These are phyloP conservation scores for Gila robusta DNA, from an alignment of 2,797 vertebrate species.

Conservation along the genomic window DNA sequence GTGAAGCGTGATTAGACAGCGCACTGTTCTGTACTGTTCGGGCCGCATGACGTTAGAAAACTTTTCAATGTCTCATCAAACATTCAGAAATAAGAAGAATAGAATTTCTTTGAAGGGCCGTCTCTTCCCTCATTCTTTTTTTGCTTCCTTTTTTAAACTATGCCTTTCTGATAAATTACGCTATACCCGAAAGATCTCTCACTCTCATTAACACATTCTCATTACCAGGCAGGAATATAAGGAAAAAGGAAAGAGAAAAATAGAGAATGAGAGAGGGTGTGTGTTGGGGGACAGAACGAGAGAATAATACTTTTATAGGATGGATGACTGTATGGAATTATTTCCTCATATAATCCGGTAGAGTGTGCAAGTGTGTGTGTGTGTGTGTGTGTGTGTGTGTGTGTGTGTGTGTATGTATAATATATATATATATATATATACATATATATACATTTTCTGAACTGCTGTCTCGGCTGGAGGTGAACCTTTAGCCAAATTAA, in stretches of 20 bases:
- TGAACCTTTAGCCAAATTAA: constrained; percentile 56
- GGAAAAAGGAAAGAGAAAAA: constrained; percentile 9
- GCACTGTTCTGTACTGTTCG: constrained; percentile 85
- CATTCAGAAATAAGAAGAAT: constrained; percentile 86
- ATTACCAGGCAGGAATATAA: constrained; percentile 71
- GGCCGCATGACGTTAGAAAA: constrained; percentile 82
- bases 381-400: constrained; percentile 8
- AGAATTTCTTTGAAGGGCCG: constrained; percentile 85
- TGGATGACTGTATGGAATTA: constrained; percentile 58
- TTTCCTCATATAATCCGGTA: constrained; percentile 43
- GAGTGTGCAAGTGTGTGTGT: not conserved
- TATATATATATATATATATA: constrained; percentile 1
- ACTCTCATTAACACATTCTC: constrained; percentile 85
- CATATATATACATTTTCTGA: constrained; percentile 12
- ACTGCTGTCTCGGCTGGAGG: constrained; percentile 39
- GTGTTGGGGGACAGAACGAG: constrained; percentile 12
- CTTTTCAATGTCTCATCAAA: constrained; percentile 89
- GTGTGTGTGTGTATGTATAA: no score
- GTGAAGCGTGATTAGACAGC: constrained; percentile 86
- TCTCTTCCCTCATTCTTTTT: constrained; percentile 57
- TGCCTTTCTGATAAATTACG: constrained; percentile 84
- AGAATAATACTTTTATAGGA: constrained; percentile 56
- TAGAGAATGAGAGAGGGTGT: not conserved
- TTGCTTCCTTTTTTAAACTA: constrained; percentile 68
- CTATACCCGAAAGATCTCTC: constrained; percentile 83